A percentile compares a stretch with the other conserved stretches of the same genome.
Evolutionary conservation across 2,797 vertebrate species (phyloP).

Genomic region (Brachymystax lenok): DNA sequence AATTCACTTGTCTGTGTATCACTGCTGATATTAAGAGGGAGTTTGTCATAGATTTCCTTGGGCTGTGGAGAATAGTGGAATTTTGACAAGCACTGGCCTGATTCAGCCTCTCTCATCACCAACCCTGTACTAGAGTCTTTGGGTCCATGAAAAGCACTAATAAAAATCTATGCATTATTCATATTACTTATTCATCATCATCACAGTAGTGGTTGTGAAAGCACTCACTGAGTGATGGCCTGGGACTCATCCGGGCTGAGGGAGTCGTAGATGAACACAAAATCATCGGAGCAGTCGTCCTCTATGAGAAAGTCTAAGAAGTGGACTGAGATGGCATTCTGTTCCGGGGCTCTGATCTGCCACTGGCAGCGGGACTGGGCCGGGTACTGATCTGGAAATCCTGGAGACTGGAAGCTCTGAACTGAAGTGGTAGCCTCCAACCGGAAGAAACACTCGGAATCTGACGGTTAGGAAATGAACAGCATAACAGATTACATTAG

Average conservation of each 20-base stretch:
- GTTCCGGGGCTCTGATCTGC: constrained; percentile 73
- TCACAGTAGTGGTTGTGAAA: background rate
- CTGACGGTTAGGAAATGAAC: constrained; percentile 23
- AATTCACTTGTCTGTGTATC: background rate
- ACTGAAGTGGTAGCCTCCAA: constrained; percentile 50
- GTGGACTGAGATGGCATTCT: constrained; percentile 55
- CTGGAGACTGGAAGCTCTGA: constrained; percentile 53
- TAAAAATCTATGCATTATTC: too few relatives aligned
- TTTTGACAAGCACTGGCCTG: background rate
- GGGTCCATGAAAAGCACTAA: background rate
- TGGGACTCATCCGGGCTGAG: constrained; percentile 74
- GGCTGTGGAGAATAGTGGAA: background rate
- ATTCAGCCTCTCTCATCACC: background rate
- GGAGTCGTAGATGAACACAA: constrained; percentile 77
- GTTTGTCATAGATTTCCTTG: background rate
- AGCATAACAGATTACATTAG: background rate
- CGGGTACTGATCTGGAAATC: constrained; percentile 57
- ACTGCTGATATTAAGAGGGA: background rate
- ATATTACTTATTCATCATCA: background rate
- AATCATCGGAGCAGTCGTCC: constrained; percentile 77
- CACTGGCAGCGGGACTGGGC: constrained; percentile 73
- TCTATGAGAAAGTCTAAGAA: constrained; percentile 75
- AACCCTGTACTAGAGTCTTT: background rate
- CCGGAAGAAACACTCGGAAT: constrained; percentile 61
- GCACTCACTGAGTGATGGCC: constrained; percentile 78